These are phyloP conservation scores for Desoria tigrina DNA, from an alignment of 2,888 invertebrate genomes.

Conservation along the genomic window DNA sequence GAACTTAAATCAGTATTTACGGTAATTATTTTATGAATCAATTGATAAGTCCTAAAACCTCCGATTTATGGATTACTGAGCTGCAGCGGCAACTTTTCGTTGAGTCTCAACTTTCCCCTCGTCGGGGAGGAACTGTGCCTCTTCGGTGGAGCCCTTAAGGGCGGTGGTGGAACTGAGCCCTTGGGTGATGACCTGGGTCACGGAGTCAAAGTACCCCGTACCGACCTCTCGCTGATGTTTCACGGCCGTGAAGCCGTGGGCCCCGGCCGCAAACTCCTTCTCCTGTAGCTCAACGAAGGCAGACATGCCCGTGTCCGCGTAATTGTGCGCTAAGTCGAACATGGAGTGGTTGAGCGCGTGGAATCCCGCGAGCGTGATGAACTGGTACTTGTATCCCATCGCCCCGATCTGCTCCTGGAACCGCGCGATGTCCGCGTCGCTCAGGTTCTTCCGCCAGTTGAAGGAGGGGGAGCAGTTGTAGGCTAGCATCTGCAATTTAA, in stretches of 20 bases:
- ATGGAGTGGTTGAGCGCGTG: conserved; percentile 56
- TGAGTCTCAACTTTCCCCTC: not conserved
- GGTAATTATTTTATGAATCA: too few species aligned
- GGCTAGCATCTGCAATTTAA: conserved; percentile 27
- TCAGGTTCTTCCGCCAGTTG: conserved; percentile 54
- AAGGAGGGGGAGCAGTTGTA: conserved; percentile 47
- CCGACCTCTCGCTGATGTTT: conserved; percentile 58
- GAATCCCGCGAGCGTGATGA: conserved; percentile 58
- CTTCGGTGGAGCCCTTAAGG: conserved; percentile 56
- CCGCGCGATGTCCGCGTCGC: conserved; percentile 55
- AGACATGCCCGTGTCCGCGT: conserved; percentile 55
- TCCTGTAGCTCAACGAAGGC: conserved; percentile 57
- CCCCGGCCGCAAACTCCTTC: conserved; percentile 56
- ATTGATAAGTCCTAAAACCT: too few species aligned
- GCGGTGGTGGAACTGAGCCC: conserved; percentile 54
- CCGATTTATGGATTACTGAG: too few species aligned
- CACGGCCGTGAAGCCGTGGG: conserved; percentile 56
- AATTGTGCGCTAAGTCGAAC: conserved; percentile 56
- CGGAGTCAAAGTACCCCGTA: conserved; percentile 57
- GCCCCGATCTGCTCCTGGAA: conserved; percentile 56
- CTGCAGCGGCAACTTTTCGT: conserved; percentile 22
- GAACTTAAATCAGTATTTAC: too few species aligned
- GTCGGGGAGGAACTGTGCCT: conserved; percentile 55
- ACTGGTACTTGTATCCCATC: conserved; percentile 58
- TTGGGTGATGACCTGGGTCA: conserved; percentile 54